Conservation (phyloP, 1,140 invertebrate species). For the Aleiodes sp. region DNA sequence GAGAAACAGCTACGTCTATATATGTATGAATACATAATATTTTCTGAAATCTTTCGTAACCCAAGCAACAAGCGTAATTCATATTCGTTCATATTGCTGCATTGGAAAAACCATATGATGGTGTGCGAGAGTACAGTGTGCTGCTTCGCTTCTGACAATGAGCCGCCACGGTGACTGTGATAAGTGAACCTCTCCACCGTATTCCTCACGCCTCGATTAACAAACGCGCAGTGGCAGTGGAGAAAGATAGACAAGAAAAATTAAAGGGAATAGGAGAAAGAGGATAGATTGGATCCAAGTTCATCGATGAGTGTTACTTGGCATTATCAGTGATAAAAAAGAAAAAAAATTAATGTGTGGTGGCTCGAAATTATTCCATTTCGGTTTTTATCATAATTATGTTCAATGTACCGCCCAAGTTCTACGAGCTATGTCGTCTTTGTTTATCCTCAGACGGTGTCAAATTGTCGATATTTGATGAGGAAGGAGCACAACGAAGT, state of each 20-base stretch:
- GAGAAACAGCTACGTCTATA: too few species aligned
- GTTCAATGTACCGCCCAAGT: slow-evolving; percentile 67
- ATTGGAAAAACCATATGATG: slow-evolving; percentile 21
- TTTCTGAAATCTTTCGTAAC: too few species aligned
- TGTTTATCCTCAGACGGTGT: slow-evolving; percentile 67
- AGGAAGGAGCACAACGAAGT: slow-evolving; percentile 63
- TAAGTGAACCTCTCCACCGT: slow-evolving; percentile 50
- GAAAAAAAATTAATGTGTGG: slow-evolving; percentile 8
- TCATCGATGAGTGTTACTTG: neutral
- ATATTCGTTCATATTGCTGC: too few species aligned
- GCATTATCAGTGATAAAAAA: neutral
- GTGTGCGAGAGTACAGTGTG: slow-evolving; percentile 44
- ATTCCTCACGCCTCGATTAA: slow-evolving; percentile 36
- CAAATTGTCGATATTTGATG: slow-evolving; percentile 67
- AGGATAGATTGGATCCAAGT: neutral
- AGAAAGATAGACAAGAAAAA: slow-evolving; percentile 49
- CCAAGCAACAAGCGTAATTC: too few species aligned
- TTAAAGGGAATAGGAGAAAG: neutral
- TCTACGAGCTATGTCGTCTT: slow-evolving; percentile 67
- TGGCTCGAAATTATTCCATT: slow-evolving; percentile 8
- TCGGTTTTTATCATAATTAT: slow-evolving; percentile 50
- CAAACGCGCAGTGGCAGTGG: slow-evolving; percentile 53
- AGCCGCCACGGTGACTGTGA: slow-evolving; percentile 58
- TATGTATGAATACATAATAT: too few species aligned
- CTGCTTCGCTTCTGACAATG: slow-evolving; percentile 56